Evolutionary conservation across 2,888 invertebrate species (phyloP), one percentile per base, ranked within the genome.

Genomic region (Odontocolon sp.): DNA sequence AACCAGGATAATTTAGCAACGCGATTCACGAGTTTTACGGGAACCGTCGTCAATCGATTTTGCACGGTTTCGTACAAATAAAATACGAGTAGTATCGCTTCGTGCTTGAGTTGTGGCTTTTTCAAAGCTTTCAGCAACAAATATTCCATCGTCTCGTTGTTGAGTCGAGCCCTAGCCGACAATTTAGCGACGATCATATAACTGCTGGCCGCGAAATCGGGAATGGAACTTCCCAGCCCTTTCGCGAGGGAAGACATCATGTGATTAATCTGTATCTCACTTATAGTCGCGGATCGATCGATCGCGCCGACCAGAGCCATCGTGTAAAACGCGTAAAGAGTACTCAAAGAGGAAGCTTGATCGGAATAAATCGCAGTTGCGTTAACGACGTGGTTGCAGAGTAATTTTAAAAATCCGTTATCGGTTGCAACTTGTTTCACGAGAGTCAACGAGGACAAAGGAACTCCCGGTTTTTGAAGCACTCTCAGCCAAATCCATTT

Each of bases 251-350:
- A 92, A 0, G 96, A 95, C 23, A 97, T 86, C 23, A 97, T 91
- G 11, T 93, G 92, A 52, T 93, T 92, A 1, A 98, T 89, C 66
- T 96, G 93, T 76, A 93, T 88, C 87, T 95, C 95, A 57, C 93
- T 91, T 4, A 95, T 86, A 66, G 89, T 87, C 42, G 91, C 86
- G 0, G 92, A 90, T 36, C 92, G 91, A 73, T 95, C 93, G 8
- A 96, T 91, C 31, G 94, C 93, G 2, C 96, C 96, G 33, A 96
- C 92, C 0, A 95, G 91, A 0, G 95, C 93, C 9, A 95, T 94
- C 59, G 95, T 95, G 87, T 95, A 97, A 90, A 98, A 98, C 5
- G 95, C 95, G 85, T 95, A 94, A 1, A 96, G 92, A 0, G 95
- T 94, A 63, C 94, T 94, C 6, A 96, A 90, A 38, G 93, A 91